Evolutionary conservation across 2,797 vertebrate genomes (phyloP).

Genomic region (Amniataba percoides): DNA sequence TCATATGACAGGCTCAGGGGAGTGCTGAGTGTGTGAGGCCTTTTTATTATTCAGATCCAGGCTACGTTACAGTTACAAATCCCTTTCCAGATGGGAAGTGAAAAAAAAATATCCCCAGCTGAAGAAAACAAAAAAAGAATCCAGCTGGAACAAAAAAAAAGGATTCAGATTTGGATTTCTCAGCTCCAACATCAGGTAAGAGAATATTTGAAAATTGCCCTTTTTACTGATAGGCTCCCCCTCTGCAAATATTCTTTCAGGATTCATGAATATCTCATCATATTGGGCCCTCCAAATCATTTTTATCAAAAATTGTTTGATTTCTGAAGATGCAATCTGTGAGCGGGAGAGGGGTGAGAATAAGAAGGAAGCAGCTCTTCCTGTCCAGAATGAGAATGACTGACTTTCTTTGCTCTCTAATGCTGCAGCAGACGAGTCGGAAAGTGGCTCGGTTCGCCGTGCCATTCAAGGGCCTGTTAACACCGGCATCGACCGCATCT

Average conservation of each 20-base stretch:
- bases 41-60: conserved; percentile 32
- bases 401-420: conserved; percentile 7
- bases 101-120: conserved; percentile 9
- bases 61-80: conserved; percentile 26
- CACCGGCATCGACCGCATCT: conserved; percentile 5
- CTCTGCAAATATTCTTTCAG: conserved; percentile 18
- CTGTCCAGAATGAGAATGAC: conserved; percentile 29
- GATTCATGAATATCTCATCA: conserved; percentile 48
- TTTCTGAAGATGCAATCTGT: conserved; percentile 44
- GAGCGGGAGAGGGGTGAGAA: conserved; percentile 19
- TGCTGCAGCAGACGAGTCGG: conserved; percentile 17
- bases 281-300: conserved; percentile 4
- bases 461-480: conserved; percentile 25
- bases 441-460: background rate
- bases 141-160: conserved; percentile 32
- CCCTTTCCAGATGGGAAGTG: conserved; percentile 40
- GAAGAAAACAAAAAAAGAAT: background rate
- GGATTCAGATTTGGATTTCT: conserved; percentile 37
- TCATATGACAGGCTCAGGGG: conserved; percentile 20
- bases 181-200: background rate
- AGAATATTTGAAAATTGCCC: conserved; percentile 38
- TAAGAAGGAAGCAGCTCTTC: conserved; percentile 12
- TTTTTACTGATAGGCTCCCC: conserved; percentile 17
- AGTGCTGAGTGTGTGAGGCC: background rate
- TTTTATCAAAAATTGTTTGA: conserved; percentile 38